phyloP scores from a whole-genome alignment of 2,113 vertebrate genomes.

The Spea bombifrons region DNA sequence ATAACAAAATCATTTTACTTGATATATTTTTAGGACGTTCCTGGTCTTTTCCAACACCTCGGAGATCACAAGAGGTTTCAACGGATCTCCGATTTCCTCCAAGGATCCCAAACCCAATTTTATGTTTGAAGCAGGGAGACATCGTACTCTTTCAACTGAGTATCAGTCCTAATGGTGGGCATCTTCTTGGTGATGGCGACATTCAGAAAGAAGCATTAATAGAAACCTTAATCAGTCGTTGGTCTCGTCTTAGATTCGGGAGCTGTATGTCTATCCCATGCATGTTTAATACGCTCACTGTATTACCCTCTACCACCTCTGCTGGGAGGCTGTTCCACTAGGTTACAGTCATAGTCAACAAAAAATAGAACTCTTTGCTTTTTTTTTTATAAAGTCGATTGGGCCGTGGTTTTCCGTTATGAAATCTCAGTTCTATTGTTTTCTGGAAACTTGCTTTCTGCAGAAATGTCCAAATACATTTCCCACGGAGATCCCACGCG shows the following conservation, averaged over 20 bases:
- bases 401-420: too few species aligned
- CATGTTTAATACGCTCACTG: too few species aligned
- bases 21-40: conserved; percentile 49
- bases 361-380: background rate
- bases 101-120: conserved; percentile 80
- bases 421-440: background rate
- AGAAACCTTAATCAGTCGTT: too few species aligned
- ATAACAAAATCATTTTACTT: background rate
- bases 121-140: conserved; percentile 76
- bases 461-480: background rate
- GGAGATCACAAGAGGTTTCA: background rate
- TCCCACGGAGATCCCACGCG: background rate
- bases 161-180: conserved; percentile 73
- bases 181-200: background rate
- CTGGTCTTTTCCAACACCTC: conserved; percentile 2
- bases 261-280: too few species aligned
- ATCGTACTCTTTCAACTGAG: conserved; percentile 82
- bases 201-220: too few species aligned
- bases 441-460: background rate
- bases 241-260: too few species aligned
- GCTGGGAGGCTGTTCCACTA: too few species aligned
- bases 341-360: background rate
- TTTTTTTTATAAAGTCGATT: background rate
- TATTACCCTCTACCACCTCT: too few species aligned
- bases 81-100: conserved; percentile 50